Evolutionary conservation across 2,797 vertebrate species (phyloP).

Genomic region (Coranthus polyacanthus): DNA sequence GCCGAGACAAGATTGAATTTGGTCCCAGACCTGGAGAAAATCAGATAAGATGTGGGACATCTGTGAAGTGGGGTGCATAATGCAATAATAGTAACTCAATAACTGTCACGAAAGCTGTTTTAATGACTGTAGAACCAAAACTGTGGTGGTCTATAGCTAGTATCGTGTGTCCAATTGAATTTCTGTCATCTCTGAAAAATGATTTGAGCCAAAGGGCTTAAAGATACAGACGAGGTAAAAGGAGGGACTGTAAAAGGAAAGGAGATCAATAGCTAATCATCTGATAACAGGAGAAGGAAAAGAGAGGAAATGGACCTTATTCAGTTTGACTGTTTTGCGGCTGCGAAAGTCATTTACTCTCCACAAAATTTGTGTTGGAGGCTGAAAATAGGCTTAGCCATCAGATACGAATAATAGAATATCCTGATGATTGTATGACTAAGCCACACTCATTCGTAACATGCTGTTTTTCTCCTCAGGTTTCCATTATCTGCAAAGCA

Average conservation of each 20-base stretch:
- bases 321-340: constrained; percentile 38
- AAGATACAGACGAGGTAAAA: constrained; percentile 33
- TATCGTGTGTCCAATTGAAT: constrained; percentile 43
- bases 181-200: constrained; percentile 38
- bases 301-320: constrained; percentile 30
- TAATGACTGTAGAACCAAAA: constrained; percentile 23
- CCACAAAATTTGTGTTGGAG: constrained; percentile 37
- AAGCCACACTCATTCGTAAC: constrained; percentile 24
- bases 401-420: constrained; percentile 55
- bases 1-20: constrained; percentile 29
- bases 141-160: constrained; percentile 16
- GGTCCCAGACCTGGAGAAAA: constrained; percentile 19
- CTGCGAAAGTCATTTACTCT: constrained; percentile 54
- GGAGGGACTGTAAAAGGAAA: constrained; percentile 20
- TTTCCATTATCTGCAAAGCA: constrained; percentile 36
- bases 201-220: constrained; percentile 31
- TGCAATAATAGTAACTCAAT: constrained; percentile 41
- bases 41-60: constrained; percentile 32
- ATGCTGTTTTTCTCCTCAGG: constrained; percentile 18
- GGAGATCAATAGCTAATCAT: constrained; percentile 48
- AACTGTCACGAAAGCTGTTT: constrained; percentile 26
- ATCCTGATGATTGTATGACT: constrained; percentile 42
- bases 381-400: constrained; percentile 54
- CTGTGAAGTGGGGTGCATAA: constrained; percentile 31
- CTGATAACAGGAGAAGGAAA: constrained; percentile 14